These are phyloP conservation scores for Petrocephalus zakoni DNA, from an alignment of 2,113 vertebrate species.

Conservation along the genomic window DNA sequence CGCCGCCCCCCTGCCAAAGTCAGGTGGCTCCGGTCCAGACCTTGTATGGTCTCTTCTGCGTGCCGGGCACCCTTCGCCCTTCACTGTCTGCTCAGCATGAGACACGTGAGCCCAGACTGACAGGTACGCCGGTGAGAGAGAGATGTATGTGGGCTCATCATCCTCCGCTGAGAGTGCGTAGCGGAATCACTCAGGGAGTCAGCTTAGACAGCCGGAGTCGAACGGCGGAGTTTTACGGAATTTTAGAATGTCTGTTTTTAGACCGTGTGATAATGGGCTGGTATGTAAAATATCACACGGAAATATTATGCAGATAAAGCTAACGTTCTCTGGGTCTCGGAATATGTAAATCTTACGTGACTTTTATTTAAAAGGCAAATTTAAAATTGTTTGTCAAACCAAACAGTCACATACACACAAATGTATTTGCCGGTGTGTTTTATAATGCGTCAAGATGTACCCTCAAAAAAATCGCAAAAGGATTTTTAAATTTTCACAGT, in stretches of 20 bases:
- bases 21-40: constrained; percentile 65
- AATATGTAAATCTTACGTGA: background rate
- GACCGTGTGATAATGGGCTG: background rate
- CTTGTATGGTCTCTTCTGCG: constrained; percentile 55
- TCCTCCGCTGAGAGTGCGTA: background rate
- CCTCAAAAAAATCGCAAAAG: background rate
- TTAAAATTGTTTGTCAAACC: background rate
- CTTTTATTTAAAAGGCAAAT: constrained; percentile 7
- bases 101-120: constrained; percentile 46
- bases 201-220: background rate
- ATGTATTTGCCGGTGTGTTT: background rate
- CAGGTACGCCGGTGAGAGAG: constrained; percentile 38
- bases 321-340: background rate
- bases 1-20: too few relatives aligned
- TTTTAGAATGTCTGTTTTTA: background rate
- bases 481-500: background rate
- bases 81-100: constrained; percentile 27
- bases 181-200: background rate
- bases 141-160: constrained; percentile 16
- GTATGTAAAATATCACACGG: background rate
- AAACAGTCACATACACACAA: background rate
- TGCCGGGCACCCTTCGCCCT: constrained; percentile 34
- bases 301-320: background rate
- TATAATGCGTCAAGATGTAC: background rate
- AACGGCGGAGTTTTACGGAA: background rate